These are phyloP conservation scores for Cecropterus lyciades DNA, from an alignment of 1,140 invertebrate species.

Conservation along the genomic window DNA sequence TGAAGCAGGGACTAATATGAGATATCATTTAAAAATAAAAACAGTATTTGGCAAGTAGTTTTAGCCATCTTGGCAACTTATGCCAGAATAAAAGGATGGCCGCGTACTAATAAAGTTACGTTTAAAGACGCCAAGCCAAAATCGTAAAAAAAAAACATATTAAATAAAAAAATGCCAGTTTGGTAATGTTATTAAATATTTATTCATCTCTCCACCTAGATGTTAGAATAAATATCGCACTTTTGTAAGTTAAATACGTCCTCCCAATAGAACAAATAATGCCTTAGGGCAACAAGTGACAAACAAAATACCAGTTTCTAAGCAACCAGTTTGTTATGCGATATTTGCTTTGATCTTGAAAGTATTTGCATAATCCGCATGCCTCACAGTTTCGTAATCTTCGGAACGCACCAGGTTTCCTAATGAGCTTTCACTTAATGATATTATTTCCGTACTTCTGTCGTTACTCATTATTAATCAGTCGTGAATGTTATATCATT, in stretches of 20 bases:
- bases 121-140: too few relatives aligned
- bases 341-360: conserved; percentile 54
- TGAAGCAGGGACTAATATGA: too few relatives aligned
- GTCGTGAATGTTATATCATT: conserved; percentile 11
- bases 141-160: too few relatives aligned
- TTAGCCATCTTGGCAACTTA: too few relatives aligned
- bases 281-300: conserved; percentile 15
- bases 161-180: too few relatives aligned
- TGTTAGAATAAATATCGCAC: too few relatives aligned
- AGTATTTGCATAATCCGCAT: conserved; percentile 49
- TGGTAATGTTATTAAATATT: too few relatives aligned
- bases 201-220: too few relatives aligned
- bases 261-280: neutral
- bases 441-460: conserved; percentile 37
- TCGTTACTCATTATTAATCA: conserved; percentile 29
- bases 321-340: conserved; percentile 37
- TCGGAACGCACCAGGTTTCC: conserved; percentile 33
- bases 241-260: conserved; percentile 1
- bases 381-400: conserved; percentile 40
- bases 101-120: too few relatives aligned
- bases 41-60: too few relatives aligned
- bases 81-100: too few relatives aligned
- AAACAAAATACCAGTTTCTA: conserved; percentile 27
- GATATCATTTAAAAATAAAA: too few relatives aligned
- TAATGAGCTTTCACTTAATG: conserved; percentile 43